Conservation (phyloP, 2,113 vertebrate genomes). For the Etia nguti region DNA sequence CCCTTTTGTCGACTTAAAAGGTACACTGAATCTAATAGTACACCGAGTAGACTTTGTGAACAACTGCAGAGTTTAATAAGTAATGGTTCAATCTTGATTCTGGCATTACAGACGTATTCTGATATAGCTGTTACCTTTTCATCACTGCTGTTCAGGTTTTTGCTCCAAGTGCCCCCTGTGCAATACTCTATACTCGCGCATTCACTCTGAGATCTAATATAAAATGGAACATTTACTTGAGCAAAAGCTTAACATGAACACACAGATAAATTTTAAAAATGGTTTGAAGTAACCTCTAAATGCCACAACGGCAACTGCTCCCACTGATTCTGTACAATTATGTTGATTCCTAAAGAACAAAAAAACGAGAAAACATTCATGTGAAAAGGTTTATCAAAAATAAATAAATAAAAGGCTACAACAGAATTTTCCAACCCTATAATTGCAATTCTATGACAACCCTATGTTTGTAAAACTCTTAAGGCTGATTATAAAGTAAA, state of each 20-base stretch:
- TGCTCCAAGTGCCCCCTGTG: neutral
- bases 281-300: neutral
- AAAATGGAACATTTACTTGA: neutral
- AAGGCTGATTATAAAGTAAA: neutral
- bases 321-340: neutral
- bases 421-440: neutral
- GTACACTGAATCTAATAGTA: neutral
- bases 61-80: neutral
- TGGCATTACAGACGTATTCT: neutral
- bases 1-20: neutral
- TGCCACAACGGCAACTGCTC: neutral
- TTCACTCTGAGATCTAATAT: neutral
- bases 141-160: neutral
- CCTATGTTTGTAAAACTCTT: neutral
- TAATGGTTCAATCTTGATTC: neutral
- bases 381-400: neutral
- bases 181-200: neutral
- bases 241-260: neutral
- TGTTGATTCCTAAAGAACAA: neutral
- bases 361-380: neutral
- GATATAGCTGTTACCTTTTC: neutral
- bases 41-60: neutral
- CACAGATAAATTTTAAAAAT: neutral
- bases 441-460: neutral
- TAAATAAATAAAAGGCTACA: neutral